phyloP scores from a whole-genome alignment of 2,888 invertebrate species.

The Drosophila paracracens region DNA sequence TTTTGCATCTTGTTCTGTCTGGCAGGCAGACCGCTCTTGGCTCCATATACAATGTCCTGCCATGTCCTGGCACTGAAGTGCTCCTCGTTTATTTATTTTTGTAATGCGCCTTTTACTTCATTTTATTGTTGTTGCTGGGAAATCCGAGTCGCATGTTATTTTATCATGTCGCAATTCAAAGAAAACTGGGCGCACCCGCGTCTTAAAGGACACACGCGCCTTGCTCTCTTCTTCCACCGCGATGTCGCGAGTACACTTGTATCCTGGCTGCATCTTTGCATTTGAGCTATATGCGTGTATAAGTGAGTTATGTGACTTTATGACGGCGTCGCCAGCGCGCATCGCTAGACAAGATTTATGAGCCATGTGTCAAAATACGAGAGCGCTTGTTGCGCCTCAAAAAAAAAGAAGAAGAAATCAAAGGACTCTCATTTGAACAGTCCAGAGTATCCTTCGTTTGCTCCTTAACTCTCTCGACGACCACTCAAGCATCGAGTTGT shows the following conservation, averaged over 20 bases:
- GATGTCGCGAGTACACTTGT: slow-evolving; percentile 56
- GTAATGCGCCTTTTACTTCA: slow-evolving; percentile 23
- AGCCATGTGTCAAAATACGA: slow-evolving; percentile 79
- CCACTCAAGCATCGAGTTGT: slow-evolving; percentile 49
- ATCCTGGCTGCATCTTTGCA: slow-evolving; percentile 17
- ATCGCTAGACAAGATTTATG: slow-evolving; percentile 71
- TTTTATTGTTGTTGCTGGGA: slow-evolving; percentile 34
- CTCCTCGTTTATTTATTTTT: slow-evolving; percentile 66
- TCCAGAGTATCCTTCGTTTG: slow-evolving; percentile 2
- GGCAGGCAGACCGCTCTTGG: slow-evolving; percentile 33
- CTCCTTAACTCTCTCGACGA: slow-evolving; percentile 9
- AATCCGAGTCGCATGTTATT: slow-evolving; percentile 81
- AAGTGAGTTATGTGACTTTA: slow-evolving; percentile 70
- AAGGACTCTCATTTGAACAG: background rate
- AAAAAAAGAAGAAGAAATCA: background rate
- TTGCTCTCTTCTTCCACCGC: slow-evolving; percentile 4
- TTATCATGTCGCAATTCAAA: slow-evolving; percentile 79
- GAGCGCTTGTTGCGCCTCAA: slow-evolving; percentile 48
- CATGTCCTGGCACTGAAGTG: slow-evolving; percentile 39
- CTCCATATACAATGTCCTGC: slow-evolving; percentile 51
- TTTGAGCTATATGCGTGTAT: slow-evolving; percentile 18
- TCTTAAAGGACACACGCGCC: slow-evolving; percentile 35
- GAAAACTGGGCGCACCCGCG: slow-evolving; percentile 54
- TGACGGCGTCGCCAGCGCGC: slow-evolving; percentile 56
- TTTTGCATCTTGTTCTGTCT: slow-evolving; percentile 69